phyloP scores from a whole-genome alignment of 2,113 vertebrate genomes.

The Dicentrarchus labrax region DNA sequence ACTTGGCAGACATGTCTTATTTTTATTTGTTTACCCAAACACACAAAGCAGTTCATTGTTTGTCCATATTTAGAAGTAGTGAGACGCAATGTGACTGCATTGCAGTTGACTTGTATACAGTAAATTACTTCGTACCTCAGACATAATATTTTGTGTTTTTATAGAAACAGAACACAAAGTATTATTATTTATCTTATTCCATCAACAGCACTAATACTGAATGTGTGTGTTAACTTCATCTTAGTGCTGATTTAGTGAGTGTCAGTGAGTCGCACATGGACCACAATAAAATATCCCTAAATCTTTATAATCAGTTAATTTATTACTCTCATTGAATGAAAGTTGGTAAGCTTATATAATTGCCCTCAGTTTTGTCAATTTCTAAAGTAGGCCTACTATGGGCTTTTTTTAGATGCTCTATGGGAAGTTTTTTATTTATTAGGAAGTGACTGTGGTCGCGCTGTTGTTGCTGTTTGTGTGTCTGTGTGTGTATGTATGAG shows the following conservation, averaged over 20 bases:
- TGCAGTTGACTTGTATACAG: background rate
- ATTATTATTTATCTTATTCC: too few relatives aligned
- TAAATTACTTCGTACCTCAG: background rate
- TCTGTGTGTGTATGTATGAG: slow-evolving; percentile 17
- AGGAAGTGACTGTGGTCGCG: slow-evolving; percentile 19
- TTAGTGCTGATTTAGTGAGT: background rate
- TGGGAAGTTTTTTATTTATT: slow-evolving; percentile 64
- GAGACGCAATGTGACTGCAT: background rate
- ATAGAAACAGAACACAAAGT: background rate
- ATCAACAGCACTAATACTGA: background rate
- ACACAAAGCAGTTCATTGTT: background rate
- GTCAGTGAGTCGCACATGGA: background rate
- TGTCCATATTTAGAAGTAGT: background rate
- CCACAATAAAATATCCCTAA: background rate
- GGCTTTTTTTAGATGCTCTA: slow-evolving; percentile 35
- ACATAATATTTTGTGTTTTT: background rate
- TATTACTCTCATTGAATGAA: background rate
- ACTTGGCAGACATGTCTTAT: background rate
- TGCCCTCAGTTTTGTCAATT: background rate
- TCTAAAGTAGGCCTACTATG: background rate
- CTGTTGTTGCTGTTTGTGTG: slow-evolving; percentile 14
- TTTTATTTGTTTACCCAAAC: background rate
- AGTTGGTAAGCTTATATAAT: background rate
- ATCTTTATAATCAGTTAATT: background rate
- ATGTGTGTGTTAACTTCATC: background rate